Evolutionary conservation across 2,888 invertebrate genomes (phyloP), one percentile per base, ranked within the genome.

Genomic region (Agelastica alni): DNA sequence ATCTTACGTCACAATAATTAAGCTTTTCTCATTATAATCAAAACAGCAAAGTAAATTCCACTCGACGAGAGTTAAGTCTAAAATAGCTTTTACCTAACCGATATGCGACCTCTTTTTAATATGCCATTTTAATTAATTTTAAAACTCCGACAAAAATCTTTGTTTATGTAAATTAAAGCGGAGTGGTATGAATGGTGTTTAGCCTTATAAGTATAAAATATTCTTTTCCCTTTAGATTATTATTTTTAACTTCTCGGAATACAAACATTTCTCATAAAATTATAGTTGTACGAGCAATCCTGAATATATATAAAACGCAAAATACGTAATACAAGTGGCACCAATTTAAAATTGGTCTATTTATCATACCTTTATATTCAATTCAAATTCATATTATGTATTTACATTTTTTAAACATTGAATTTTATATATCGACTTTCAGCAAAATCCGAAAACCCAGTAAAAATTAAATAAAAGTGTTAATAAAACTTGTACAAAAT

Each of bases 1-100:
- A 59, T 58, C 62, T 60, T 59, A 64, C 60, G 64, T 66, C 65
- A 62, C 56, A 59, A 62, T 51, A 65, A 65, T 61, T 65, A 66
- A 64, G 65, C 66, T 53, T 53, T 65, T 58, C 58, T 45, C 30
- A 45, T 58, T 59, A 49, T 43, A 56, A 49, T 56, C 53, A 51
- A 56, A 59, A 56, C 51, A 59, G 42, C 47, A 59, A 39, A 47
- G 44, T 52, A 46, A 58, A 60, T 49, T 55, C 44, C 22, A 31
- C 42, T 46, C 53, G 55, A 51, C 47, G 31, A 45, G n/a, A n/a
- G 32, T 43, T 20, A 6, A 20, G 36, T 39, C 13, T 43, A 45
- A 55, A 55, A 49, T 55, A 51, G 54, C 54, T 51, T 55, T 51
- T 39, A 49, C n/a, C 32, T n/a, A n/a, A n/a, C n/a, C 46, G 20